A percentile compares a stretch with the other conserved stretches of the same genome.
phyloP scores from a whole-genome alignment of 2,888 invertebrate genomes.

The Cybosia mesomella region DNA sequence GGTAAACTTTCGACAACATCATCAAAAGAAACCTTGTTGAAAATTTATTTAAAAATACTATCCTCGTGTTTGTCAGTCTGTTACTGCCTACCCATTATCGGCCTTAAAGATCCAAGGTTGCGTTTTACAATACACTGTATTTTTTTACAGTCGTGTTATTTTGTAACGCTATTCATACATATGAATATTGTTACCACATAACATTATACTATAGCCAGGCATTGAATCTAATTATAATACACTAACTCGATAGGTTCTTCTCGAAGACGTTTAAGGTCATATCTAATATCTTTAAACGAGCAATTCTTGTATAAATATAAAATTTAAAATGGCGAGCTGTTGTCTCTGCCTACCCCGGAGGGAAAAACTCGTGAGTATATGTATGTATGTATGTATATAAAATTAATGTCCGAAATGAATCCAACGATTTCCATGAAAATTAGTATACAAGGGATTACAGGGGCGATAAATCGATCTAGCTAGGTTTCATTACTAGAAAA shows the following conservation, averaged over 20 bases:
- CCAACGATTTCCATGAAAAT: too few species aligned
- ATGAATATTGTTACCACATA: not conserved
- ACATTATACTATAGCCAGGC: not conserved
- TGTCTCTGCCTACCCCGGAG: too few species aligned
- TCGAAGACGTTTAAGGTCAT: not conserved
- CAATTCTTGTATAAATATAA: not conserved
- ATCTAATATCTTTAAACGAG: not conserved
- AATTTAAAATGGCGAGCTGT: too few species aligned
- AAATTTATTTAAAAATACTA: not conserved
- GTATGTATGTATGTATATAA: too few species aligned
- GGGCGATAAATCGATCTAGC: too few species aligned
- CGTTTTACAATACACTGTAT: not conserved
- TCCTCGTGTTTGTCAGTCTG: not conserved
- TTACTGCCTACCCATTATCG: conserved; percentile 3
- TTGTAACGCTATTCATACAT: not conserved
- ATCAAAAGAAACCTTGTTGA: not conserved
- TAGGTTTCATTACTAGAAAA: too few species aligned
- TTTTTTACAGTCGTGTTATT: not conserved
- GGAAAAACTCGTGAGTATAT: too few species aligned
- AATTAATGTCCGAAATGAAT: too few species aligned
- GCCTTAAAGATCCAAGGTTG: not conserved
- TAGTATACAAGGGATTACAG: too few species aligned
- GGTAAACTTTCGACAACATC: too few species aligned
- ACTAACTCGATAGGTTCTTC: not conserved
- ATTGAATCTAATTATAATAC: not conserved